Evolutionary conservation across 2,888 invertebrate species (phyloP), one percentile per base, ranked within the genome.

Genomic region (Drosophila rellima): DNA sequence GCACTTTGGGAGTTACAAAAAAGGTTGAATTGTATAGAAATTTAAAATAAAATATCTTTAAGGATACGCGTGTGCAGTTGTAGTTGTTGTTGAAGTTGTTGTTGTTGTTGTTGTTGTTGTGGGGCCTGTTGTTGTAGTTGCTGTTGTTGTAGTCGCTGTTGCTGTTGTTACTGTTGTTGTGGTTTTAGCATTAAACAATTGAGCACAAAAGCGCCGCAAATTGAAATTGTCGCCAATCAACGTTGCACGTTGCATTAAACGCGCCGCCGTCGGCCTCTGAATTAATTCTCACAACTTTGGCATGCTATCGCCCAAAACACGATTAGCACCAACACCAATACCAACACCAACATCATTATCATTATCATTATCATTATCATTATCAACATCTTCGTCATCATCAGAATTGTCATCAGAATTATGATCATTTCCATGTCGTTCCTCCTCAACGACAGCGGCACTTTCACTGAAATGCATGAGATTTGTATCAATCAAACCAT

Each of bases 391-490:
- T 13, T 63, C 45, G 8, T 13, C 51, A 6, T 40, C 29, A 4
- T 44, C 33, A 0, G 18, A 39, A 5, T 20, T n/a, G 4, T 5
- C 39, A 11, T 15, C 11, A 20, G 1, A 23, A 23, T 35, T 31
- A 6, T 6, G 15, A 26, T 17, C 67, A 62, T 11, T 33, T 2
- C n/a, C 17, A 2, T 48, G 39, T 2, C 39, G 10, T 0, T 60
- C 33, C 0, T 20, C 17, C 5, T 40, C 59, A 11, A 44, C 39
- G 1, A 15, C 37, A 2, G 66, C 77, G 2, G 68, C 68, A n/a
- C 88, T 89, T 57, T 88, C 85, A 17, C 96, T 13, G 95, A 96
- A 96, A 92, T 96, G 96, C 92, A 96, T 94, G 87, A 95, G 93
- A 91, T 95, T 95, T 90, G 85, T 85, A 54, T 88, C 88, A 60